A percentile compares a stretch with the other conserved stretches of the same genome.
Conservation (phyloP, 2,113 vertebrate genomes). For the Apus apus region DNA sequence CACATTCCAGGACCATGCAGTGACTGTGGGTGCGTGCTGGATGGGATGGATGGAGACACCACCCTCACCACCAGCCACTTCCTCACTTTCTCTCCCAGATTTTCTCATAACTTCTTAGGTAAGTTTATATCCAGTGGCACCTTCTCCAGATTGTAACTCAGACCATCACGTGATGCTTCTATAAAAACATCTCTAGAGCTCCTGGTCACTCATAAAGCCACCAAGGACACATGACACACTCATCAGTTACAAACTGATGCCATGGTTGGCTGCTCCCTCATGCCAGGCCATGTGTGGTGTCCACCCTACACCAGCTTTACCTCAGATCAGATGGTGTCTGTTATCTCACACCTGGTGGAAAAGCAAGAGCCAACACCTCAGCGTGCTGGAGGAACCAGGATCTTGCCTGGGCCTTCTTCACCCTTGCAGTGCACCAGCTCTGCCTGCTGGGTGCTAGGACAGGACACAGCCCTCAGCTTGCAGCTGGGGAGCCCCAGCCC, state of each 20-base stretch:
- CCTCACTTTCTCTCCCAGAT: neutral
- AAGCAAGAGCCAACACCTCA: neutral
- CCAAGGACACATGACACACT: too few species aligned
- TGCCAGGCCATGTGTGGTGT: rapidly evolving
- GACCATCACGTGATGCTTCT: neutral
- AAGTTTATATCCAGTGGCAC: neutral
- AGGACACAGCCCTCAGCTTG: neutral
- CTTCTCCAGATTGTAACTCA: neutral
- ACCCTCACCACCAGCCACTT: neutral
- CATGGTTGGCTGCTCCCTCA: neutral
- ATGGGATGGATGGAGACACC: neutral
- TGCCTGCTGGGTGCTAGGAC: rapidly evolving
- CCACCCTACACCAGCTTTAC: neutral
- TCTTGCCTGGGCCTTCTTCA: neutral
- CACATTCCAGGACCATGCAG: neutral
- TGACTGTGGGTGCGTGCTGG: neutral
- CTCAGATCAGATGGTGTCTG: rapidly evolving
- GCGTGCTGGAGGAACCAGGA: neutral
- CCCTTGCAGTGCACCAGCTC: neutral
- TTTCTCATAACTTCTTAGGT: neutral
- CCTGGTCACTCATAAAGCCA: rapidly evolving
- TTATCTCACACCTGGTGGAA: neutral
- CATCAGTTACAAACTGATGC: too few species aligned
- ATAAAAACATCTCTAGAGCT: neutral
- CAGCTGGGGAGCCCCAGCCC: neutral